Evolutionary conservation across 2,888 invertebrate species (phyloP), one percentile per base, ranked within the genome.

Genomic region (Osmoderma eremita): DNA sequence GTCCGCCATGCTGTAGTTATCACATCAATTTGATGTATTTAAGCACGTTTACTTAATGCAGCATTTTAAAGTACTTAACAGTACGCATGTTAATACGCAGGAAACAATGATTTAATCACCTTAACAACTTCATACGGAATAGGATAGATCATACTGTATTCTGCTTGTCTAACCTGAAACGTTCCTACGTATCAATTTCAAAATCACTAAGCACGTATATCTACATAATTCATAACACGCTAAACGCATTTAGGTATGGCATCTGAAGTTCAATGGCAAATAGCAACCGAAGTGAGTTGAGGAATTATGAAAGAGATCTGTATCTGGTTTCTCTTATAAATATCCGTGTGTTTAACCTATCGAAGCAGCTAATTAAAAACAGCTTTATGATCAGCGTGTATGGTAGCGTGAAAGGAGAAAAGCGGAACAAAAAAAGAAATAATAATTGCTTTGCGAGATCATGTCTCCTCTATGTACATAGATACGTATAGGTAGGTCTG

Each of bases 251-350:
- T 6, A 30, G 8, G 6, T 30, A 30, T 10, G 30, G 12, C 38
- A 24, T 17, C 8, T 53, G 15, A 38, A 53, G 53, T 53, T 53
- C 53, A 53, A 36, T 53, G 53, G 53, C 18, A 18, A 53, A 53
- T 13, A 24, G n/a, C n/a, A 38, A 18, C 18, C 38, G 12, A 18
- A 8, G 17, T 18, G n/a, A 39, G 17, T 30, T n/a, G n/a, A 15
- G n/a, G 18, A 4, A 10, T 51, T 24, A 51, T 51, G 53, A 53
- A 53, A 38, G 53, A 53, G 38, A 53, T 36, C 53, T 53, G 18
- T 17, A 53, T 53, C 18, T 17, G 10, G 53, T 38, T 18, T 38
- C 38, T 53, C 38, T 38, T 13, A 36, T 53, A 53, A 53, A 53
- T 53, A 8, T 38, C 13, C 53, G 18, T 53, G 10, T 53, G n/a